phyloP scores from a whole-genome alignment of 2,113 vertebrate species.

The Asarcornis scutulata region DNA sequence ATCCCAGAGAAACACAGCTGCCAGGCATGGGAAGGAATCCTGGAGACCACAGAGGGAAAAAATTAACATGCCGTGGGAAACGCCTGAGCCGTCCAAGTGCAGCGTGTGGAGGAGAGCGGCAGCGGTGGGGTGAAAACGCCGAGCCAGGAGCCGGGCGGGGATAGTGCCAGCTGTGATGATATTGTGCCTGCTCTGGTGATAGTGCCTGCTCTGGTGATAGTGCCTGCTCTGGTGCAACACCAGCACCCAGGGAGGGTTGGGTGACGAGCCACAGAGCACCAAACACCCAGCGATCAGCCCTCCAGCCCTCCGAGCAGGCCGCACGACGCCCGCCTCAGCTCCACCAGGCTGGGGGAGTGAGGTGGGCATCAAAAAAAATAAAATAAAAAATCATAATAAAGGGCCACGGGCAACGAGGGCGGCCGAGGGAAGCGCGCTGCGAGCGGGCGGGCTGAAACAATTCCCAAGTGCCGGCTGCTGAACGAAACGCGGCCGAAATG shows the following conservation, averaged over 20 bases:
- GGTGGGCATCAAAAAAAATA: not conserved
- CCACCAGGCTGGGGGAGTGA: too few relatives aligned
- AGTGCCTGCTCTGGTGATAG: fast-evolving
- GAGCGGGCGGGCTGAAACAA: not conserved
- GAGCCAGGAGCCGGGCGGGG: not conserved
- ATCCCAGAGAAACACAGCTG: not conserved
- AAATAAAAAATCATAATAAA: too few relatives aligned
- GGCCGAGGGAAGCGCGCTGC: not conserved
- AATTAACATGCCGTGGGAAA: not conserved
- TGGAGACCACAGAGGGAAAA: not conserved
- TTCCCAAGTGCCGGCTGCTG: not conserved
- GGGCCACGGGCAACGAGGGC: fast-evolving
- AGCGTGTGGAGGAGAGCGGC: fast-evolving
- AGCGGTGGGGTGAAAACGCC: not conserved
- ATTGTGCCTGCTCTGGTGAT: not conserved
- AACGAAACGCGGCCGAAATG: not conserved
- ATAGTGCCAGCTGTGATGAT: too few relatives aligned
- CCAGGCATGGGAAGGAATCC: not conserved
- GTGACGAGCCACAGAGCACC: not conserved
- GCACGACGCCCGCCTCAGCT: not conserved
- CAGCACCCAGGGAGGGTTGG: not conserved
- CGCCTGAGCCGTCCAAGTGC: not conserved
- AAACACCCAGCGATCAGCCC: not conserved
- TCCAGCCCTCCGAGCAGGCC: not conserved
- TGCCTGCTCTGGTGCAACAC: not conserved